Base-by-base conservation (phyloP, 2,888 invertebrate species). In the Diploptera punctata region DNA sequence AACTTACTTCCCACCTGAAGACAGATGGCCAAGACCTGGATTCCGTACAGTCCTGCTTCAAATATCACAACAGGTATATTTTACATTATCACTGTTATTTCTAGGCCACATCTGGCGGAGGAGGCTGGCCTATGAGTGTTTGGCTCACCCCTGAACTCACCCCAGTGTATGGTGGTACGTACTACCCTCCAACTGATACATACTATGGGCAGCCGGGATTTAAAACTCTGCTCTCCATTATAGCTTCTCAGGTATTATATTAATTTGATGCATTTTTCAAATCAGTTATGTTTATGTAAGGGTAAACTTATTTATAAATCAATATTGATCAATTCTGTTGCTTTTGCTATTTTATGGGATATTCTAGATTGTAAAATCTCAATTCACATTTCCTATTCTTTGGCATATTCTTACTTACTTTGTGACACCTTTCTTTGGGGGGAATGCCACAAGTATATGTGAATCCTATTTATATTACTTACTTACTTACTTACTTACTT, bases 61-160 rank as follows among this genome's bases (percentile, higher is more conserved):
- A 57, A 78, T 85, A 31, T 76, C 81, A 1, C 49, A 44, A 26
- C 71, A 77, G 76, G 75, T 77, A 13, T 57, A n/a, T 57, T 4
- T 21, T 47, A 13, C 16, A n/a, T 47, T 47, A 19, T n/a, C 4
- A 52, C 24, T 52, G 24, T 52, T 18, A n/a, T 52, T 57, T 57
- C 31, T 57, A 84, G 84, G 81, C 81, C 21, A 81, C 81, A 52
- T 81, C 81, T 77, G 91, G 89, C 74, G 91, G 89, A 75, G 95
- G 97, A 2, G 98, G 98, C 4, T 98, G 98, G 98, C 98, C 98
- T 0, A 94, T 98, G 95, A 95, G 93, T 75, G 94, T 98, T 0
- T 98, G 97, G 85, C 84, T 98, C 29, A 97, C 97, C 0, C 97
- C 98, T 4, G 91, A 93, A 77, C 84, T 97, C 72, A 89, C 90